Base-by-base conservation (phyloP, 2,888 invertebrate species). In the Quadroppia sp. region DNA sequence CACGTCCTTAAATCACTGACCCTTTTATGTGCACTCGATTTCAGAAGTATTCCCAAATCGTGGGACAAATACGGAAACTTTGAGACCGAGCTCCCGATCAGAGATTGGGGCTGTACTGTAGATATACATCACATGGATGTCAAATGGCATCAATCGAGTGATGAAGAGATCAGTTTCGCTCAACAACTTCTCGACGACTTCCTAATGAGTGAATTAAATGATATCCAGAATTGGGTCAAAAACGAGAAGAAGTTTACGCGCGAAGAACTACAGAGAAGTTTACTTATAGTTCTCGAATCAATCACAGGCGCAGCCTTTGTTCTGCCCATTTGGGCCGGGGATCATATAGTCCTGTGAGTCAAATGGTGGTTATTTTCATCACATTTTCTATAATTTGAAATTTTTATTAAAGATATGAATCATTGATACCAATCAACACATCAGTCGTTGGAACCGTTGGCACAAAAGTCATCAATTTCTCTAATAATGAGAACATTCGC, bases 61-160 rank as follows among this genome's bases (percentile, higher is more conserved):
- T 88, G 87, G 79, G 87, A 87, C 25, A 84, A 85, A 50, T 72
- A 69, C 15, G 30, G 45, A 2, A 88, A 88, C 0, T 85, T 89
- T 0, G 85, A 87, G 20, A 87, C 89, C 74, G 89, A 88, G 83
- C 84, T 91, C 61, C 88, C 90, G 13, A 85, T 92, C 72, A 81
- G 70, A 56, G 89, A 92, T 78, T 96, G 95, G 95, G 94, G 92
- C 0, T 85, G 86, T 75, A 86, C 89, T 0, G 87, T 88, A 23
- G 84, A 89, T 78, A 82, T 90, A 25, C 84, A 88, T 73, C 85
- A 88, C 32, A 83, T 89, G 23, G 84, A 87, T 9, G 83, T 92
- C 25, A 84, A 87, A 53, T 94, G 92, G 92, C 90, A 91, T 80
- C 84, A 89, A 67, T 93, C 94, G 0, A 86, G 85, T 28, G 84